Conservation (phyloP, 2,888 invertebrate species). For the Drosophila tanythrix region DNA sequence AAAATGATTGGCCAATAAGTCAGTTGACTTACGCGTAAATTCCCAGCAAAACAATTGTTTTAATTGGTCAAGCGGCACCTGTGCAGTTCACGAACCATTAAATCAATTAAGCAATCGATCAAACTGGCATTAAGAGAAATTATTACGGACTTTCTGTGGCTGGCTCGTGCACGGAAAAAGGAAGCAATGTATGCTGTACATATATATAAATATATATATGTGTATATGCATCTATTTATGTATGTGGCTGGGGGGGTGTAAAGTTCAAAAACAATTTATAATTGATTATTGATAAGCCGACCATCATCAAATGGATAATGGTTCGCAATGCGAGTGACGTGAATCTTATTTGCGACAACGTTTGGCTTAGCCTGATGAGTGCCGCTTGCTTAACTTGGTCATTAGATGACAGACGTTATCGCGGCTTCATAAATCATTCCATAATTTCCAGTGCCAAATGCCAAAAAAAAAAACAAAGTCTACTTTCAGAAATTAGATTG, state of each 20-base stretch:
- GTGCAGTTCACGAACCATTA: neutral
- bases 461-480: constrained; percentile 5
- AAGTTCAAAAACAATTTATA: constrained; percentile 17
- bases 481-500: constrained; percentile 35
- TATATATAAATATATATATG: neutral
- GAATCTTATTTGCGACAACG: constrained; percentile 20
- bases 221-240: neutral
- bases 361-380: constrained; percentile 10
- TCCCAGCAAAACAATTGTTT: neutral
- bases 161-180: constrained; percentile 6
- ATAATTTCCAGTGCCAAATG: constrained; percentile 14
- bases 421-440: constrained; percentile 49
- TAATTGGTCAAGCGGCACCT: constrained; percentile 17
- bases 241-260: constrained; percentile 8
- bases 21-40: neutral
- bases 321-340: constrained; percentile 7
- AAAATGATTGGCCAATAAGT: constrained; percentile 4
- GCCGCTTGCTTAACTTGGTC: constrained; percentile 44
- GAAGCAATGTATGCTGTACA: constrained; percentile 5
- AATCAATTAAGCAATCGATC: constrained; percentile 32
- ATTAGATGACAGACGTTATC: constrained; percentile 45
- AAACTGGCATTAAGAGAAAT: constrained; percentile 27
- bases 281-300: constrained; percentile 33
- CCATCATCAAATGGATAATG: constrained; percentile 23
- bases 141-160: neutral